Percentiles rank a stretch among this genome's conserved stretches.
Evolutionary conservation across 1,140 invertebrate species (phyloP).

Genomic region (Zaprionus kolodkinae): DNA sequence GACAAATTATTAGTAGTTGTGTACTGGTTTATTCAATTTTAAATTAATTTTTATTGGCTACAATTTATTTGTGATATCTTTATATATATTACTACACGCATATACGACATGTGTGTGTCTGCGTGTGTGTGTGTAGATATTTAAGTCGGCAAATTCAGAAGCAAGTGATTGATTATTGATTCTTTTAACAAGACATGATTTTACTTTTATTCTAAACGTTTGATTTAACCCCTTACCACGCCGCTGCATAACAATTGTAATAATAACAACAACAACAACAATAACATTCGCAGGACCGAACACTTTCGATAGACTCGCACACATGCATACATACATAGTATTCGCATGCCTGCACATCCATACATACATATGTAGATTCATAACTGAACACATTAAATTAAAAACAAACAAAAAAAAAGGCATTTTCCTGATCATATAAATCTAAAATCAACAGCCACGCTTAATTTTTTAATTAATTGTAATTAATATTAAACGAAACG

Average conservation of each 20-base stretch:
- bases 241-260: conserved; percentile 26
- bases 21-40: conserved; percentile 35
- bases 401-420: conserved; percentile 48
- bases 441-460: conserved; percentile 76
- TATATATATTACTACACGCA: conserved; percentile 33
- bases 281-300: conserved; percentile 6
- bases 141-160: conserved; percentile 17
- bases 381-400: conserved; percentile 71
- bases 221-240: conserved; percentile 25
- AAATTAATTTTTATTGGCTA: conserved; percentile 57
- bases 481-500: conserved; percentile 77
- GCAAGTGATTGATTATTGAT: conserved; percentile 25
- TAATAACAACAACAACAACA: conserved; percentile 17
- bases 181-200: conserved; percentile 20
- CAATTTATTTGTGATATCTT: conserved; percentile 74
- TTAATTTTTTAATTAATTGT: conserved; percentile 81
- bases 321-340: conserved; percentile 58
- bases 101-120: conserved; percentile 23
- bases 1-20: conserved; percentile 43
- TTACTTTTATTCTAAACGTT: conserved; percentile 1
- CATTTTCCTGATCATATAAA: conserved; percentile 80
- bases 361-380: conserved; percentile 55
- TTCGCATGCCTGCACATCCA: conserved; percentile 65
- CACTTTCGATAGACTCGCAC: conserved; percentile 40
- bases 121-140: conserved; percentile 11